phyloP scores from a whole-genome alignment of 2,797 vertebrate genomes.

The Anguilla marmorata region DNA sequence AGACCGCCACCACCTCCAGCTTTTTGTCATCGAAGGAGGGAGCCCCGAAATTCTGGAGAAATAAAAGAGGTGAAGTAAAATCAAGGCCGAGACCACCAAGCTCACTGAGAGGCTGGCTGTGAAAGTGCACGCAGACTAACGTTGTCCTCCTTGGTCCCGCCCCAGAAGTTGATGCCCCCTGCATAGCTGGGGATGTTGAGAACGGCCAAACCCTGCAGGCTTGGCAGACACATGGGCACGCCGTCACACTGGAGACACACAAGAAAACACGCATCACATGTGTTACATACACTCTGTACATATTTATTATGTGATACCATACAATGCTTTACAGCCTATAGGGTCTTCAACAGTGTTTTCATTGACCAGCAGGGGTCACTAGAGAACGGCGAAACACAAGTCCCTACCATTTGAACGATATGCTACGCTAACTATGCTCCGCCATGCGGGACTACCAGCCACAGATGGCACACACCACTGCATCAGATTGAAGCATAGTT shows the following conservation, averaged over 20 bases:
- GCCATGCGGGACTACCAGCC: neutral
- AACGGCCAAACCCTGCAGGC: constrained; percentile 91
- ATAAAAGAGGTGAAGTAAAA: neutral
- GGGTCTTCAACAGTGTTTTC: neutral
- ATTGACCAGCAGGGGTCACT: too few relatives aligned
- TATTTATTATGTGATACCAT: neutral
- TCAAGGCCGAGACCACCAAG: neutral
- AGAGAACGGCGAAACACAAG: too few relatives aligned
- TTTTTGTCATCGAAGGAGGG: constrained; percentile 95
- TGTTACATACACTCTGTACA: neutral
- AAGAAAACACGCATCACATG: neutral
- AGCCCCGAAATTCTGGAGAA: constrained; percentile 86
- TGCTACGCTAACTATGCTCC: neutral
- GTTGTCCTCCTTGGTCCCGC: constrained; percentile 87
- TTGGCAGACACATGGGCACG: constrained; percentile 85
- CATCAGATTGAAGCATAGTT: neutral
- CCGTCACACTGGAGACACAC: constrained; percentile 84
- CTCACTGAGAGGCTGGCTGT: neutral
- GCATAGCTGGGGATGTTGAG: constrained; percentile 97
- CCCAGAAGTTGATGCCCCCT: constrained; percentile 97
- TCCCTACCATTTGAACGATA: neutral
- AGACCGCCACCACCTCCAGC: constrained; percentile 93
- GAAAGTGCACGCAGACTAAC: constrained; percentile 68
- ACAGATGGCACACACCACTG: neutral
- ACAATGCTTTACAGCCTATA: neutral